A percentile compares a stretch with the other conserved stretches of the same genome.
phyloP scores from a whole-genome alignment of 2,113 vertebrate species.

The Arothron firmamentum region DNA sequence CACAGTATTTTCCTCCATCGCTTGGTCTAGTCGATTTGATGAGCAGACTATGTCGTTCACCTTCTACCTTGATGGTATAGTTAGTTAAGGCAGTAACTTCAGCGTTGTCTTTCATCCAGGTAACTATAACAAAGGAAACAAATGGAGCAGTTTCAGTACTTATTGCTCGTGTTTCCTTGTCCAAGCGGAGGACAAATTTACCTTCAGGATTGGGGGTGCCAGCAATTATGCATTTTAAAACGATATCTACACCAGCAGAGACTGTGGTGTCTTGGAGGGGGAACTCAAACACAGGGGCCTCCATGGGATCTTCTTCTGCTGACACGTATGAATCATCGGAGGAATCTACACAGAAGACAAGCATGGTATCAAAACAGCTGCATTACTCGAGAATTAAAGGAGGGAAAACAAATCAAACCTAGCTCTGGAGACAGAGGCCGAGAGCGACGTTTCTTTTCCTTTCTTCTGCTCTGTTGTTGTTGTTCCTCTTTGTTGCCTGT shows the following conservation, averaged over 20 bases:
- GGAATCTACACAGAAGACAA: constrained; percentile 78
- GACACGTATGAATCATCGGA: constrained; percentile 97
- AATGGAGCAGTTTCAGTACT: background rate
- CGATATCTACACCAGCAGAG: constrained; percentile 80
- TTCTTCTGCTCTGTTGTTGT: constrained; percentile 69
- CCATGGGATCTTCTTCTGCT: constrained; percentile 91
- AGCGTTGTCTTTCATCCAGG: constrained; percentile 84
- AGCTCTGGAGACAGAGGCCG: constrained; percentile 88
- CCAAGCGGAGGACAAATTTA: constrained; percentile 36
- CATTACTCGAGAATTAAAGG: background rate
- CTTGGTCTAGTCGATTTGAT: constrained; percentile 77
- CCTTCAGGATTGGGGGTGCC: constrained; percentile 90
- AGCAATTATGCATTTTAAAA: constrained; percentile 88
- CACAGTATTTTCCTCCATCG: constrained; percentile 85
- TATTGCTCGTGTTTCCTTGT: background rate
- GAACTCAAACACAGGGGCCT: constrained; percentile 92
- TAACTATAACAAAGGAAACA: constrained; percentile 68
- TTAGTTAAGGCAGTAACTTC: constrained; percentile 65
- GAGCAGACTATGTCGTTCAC: constrained; percentile 87
- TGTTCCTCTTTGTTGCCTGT: constrained; percentile 74
- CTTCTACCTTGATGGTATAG: constrained; percentile 84
- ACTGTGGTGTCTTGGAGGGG: constrained; percentile 82
- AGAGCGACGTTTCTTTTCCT: constrained; percentile 82
- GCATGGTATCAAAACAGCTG: constrained; percentile 1
- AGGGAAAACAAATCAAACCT: constrained; percentile 70